Evolutionary conservation across 2,888 invertebrate genomes (phyloP), one percentile per base, ranked within the genome.

Genomic region (Chymomyza caudatula): DNA sequence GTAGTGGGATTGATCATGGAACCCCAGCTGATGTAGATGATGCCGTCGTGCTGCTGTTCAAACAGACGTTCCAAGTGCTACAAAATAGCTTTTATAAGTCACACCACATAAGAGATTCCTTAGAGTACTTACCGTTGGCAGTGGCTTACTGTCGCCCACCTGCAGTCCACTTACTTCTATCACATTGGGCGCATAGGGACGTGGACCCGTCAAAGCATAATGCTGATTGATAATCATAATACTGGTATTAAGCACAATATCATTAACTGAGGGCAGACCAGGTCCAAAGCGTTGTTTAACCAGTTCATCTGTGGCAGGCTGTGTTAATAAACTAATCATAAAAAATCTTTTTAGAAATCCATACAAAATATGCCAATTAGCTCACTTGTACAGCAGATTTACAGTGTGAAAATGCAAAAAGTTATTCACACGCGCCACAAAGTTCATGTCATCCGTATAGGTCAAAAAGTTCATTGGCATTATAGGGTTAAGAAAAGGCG

Each of bases 21-120:
- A 0, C 95, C 95, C 88, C 94, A 92, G 82, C 93, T 94, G 75
- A 95, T 93, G 87, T 92, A 93, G 61, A 95, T 91, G n/a, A 94
- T 92, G 4, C 93, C 93, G 20, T 83, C 17, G 4, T 65, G 29
- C 3, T 81, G 69, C 0, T 6, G 49, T 0, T 69, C 17, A 0
- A 75, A 44, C 0, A 82, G 59, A 0, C 19, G n/a, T 13, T 63
- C n/a, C 11, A 82, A 57, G 0, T 69, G 52, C 82, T 82, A 3
- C 3, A n/a, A 15, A 0, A 15, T 1, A 2, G 1, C 5, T 19
- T 8, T 15, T 91, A 44, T 91, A 91, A 78, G 92, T 51, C 92
- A 91, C 90, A 92, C n/a, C n/a, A 6, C 13, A 47, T 47, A 4
- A 3, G 3, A 15, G 13, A 6, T 11, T 2, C 11, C 0, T 79